Conservation (phyloP, 2,797 vertebrate species). For the Bradypus variegatus region DNA sequence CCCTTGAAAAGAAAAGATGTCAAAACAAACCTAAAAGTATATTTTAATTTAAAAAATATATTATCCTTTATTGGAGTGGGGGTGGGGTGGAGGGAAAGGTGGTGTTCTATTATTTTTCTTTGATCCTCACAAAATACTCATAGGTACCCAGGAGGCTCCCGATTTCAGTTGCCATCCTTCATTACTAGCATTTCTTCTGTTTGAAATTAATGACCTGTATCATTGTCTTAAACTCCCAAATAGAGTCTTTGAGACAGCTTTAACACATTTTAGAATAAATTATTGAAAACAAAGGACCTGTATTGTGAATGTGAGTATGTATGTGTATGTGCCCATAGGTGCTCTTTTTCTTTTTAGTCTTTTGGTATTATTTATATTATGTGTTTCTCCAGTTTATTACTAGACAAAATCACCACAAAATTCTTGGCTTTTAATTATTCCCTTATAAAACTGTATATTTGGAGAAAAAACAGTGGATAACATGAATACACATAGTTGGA, state of each 20-base stretch:
- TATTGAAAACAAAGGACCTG: neutral
- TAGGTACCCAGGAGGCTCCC: neutral
- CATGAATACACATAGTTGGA: neutral
- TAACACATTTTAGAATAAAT: constrained; percentile 24
- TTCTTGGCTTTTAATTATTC: neutral
- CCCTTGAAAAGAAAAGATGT: neutral
- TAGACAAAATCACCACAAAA: constrained; percentile 28
- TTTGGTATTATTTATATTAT: constrained; percentile 9
- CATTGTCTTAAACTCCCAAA: neutral
- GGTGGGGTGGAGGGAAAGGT: neutral
- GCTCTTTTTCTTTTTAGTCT: neutral
- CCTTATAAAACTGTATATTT: neutral
- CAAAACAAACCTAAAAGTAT: neutral
- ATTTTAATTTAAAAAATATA: constrained; percentile 10
- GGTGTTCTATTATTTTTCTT: neutral
- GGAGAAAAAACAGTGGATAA: neutral
- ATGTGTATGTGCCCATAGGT: no score
- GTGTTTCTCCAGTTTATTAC: neutral
- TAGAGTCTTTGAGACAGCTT: neutral
- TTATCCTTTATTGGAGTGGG: neutral
- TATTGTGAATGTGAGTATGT: neutral
- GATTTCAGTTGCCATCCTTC: neutral
- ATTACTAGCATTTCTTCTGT: neutral
- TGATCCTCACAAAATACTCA: neutral
- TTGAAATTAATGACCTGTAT: neutral